Conservation (phyloP, 2,797 vertebrate species). For the Corythornis leucogaster region DNA sequence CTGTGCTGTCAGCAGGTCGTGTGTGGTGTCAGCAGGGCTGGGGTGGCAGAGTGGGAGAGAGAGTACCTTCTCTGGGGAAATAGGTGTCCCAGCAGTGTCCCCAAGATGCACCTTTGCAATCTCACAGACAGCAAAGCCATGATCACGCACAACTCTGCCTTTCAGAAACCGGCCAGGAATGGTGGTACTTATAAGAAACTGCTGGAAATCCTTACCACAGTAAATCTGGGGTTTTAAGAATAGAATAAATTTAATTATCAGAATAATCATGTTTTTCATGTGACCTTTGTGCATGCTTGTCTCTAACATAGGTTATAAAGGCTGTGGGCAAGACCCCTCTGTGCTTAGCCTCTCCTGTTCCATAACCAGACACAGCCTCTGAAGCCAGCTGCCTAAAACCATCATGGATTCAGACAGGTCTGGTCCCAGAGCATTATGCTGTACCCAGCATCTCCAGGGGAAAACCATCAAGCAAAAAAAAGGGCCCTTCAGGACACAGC, state of each 20-base stretch:
- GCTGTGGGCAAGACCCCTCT: neutral
- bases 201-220: neutral
- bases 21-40: neutral
- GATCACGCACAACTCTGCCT: neutral
- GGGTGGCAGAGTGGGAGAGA: neutral
- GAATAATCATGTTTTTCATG: neutral
- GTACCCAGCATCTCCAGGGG: neutral
- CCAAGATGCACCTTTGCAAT: neutral
- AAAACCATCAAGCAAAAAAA: neutral
- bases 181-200: neutral
- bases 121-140: neutral
- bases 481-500: neutral
- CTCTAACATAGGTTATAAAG: neutral
- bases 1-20: neutral
- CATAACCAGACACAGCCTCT: neutral
- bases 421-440: fast-evolving
- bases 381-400: neutral
- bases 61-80: neutral
- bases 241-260: neutral
- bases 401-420: neutral
- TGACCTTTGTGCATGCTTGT: neutral
- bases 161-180: neutral
- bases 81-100: neutral
- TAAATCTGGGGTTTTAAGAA: neutral
- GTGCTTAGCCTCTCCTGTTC: neutral